These are phyloP conservation scores for Melinopterus prodromus DNA, from an alignment of 2,888 invertebrate genomes.

Conservation along the genomic window DNA sequence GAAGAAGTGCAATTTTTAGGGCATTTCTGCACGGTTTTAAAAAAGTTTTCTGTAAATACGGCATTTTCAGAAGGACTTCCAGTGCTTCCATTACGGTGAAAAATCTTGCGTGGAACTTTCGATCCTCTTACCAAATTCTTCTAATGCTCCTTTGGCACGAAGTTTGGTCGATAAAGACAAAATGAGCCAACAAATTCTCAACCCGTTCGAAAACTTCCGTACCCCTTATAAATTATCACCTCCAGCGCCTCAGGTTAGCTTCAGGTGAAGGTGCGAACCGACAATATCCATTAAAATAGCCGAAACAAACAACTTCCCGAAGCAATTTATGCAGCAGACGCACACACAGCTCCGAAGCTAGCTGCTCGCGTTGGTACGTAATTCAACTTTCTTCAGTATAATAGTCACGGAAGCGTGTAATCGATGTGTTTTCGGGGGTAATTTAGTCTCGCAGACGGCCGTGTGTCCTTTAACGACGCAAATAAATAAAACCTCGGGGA, in stretches of 20 bases:
- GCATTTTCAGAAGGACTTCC: not conserved
- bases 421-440: slow-evolving; percentile 4
- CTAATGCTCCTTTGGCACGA: not conserved
- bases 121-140: not conserved
- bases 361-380: not conserved
- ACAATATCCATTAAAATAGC: slow-evolving; percentile 4
- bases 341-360: not conserved
- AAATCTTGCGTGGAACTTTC: not conserved
- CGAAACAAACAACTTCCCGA: not conserved
- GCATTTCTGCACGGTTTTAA: too few species aligned
- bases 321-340: slow-evolving; percentile 4
- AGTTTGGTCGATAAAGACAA: not conserved
- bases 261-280: not conserved
- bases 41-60: not conserved
- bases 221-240: not conserved
- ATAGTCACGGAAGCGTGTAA: slow-evolving; percentile 4
- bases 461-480: slow-evolving; percentile 18
- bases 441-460: not conserved
- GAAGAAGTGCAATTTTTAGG: too few species aligned
- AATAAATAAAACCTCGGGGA: slow-evolving; percentile 24
- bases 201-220: not conserved
- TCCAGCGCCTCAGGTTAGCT: not conserved
- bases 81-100: not conserved
- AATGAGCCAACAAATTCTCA: not conserved
- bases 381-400: slow-evolving; percentile 4